Base-by-base conservation (phyloP, 2,113 vertebrate species). In the Spea multiplicata region DNA sequence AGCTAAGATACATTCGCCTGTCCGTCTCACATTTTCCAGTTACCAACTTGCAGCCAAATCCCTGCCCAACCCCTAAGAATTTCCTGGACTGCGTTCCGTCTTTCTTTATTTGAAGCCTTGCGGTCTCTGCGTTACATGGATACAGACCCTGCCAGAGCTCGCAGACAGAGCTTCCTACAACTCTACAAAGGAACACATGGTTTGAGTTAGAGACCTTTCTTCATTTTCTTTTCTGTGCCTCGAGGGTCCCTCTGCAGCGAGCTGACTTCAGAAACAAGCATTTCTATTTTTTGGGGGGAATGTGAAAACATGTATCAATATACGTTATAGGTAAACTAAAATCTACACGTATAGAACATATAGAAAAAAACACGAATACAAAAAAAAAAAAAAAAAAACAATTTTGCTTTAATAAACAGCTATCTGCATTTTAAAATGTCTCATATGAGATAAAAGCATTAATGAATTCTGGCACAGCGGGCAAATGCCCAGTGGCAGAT, bases 11-110 rank as follows among this genome's bases (percentile, higher is more conserved):
- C 89, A 87, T 85, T 86, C 90, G 87, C 30, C 91, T 87, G 86
- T 87, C 88, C 89, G 86, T 87, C 92, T 95, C 94, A 96, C 90
- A 92, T 94, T 97, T 96, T 97, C 95, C 95, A 95, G 77, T 88
- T 88, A 91, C 86, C 91, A 88, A 91, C 87, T 72, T 71, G 88
- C 88, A 85, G 92, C 94, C 93, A 94, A 95, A 91, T 93, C 92
- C 91, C 93, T 93, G 92, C 93, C 94, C 93, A 92, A 86, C 92
- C 92, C 91, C 91, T 87, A 92, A 94, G 93, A 93, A 94, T 92
- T 95, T 95, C 93, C 93, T 93, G 91, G 90, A 89, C 88, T 89
- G 91, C 91, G 89, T 90, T 92, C 91, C 84, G 86, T 74, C 87
- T 88, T 86, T 90, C 88, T 87, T 83, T 91, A 88, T 88, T 90